Percentiles rank a stretch among this genome's conserved stretches.
phyloP scores from a whole-genome alignment of 2,797 vertebrate species.

The Falco cherrug region DNA sequence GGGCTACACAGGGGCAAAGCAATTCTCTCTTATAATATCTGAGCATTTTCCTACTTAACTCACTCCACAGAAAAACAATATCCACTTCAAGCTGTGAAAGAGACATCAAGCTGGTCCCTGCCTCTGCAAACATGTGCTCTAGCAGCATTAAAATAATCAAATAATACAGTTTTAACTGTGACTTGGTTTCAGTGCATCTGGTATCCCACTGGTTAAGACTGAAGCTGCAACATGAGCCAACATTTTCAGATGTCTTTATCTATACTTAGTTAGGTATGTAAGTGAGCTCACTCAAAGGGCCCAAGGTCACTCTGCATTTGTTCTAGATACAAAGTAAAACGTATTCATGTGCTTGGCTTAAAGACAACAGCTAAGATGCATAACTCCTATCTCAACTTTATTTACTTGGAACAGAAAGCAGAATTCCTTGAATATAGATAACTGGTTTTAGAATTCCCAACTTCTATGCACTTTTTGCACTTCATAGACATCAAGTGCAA shows the following conservation, averaged over 20 bases:
- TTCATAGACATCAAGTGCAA: neutral
- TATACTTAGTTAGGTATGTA: neutral
- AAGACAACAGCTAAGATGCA: neutral
- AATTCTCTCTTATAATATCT: neutral
- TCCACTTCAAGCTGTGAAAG: neutral
- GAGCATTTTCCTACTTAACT: neutral
- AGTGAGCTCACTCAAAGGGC: neutral
- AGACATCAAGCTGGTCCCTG: neutral
- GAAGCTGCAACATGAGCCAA: neutral
- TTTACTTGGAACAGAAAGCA: neutral
- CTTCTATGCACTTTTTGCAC: neutral
- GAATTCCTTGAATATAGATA: neutral
- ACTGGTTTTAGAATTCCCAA: neutral
- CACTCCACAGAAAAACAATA: neutral
- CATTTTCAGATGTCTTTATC: neutral
- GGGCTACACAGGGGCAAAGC: neutral
- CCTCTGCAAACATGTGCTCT: neutral
- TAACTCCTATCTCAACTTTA: neutral
- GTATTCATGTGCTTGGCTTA: neutral
- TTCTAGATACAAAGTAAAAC: neutral
- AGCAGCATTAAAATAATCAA: slow-evolving; percentile 3
- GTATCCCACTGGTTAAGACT: neutral
- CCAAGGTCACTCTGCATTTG: neutral
- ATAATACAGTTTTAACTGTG: neutral
- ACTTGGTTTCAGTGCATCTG: neutral